phyloP scores from a whole-genome alignment of 64 coral and sea anemone species.

The Catalaphyllia jardinei region DNA sequence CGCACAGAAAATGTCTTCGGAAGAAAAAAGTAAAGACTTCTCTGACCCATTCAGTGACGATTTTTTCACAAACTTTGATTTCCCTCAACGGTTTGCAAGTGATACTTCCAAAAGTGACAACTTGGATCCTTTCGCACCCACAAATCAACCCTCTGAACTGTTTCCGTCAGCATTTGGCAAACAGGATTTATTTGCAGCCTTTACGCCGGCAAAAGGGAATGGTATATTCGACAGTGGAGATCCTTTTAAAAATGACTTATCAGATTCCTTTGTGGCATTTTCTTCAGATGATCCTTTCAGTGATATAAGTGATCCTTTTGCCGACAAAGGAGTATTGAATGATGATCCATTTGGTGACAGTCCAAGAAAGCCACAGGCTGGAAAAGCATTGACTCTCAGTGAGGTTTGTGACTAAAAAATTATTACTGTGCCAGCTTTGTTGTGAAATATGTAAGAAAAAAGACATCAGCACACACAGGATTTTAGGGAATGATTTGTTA shows the following conservation, averaged over 20 bases:
- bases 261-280: slow-evolving; percentile 47
- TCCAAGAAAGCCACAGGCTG: slow-evolving; percentile 45
- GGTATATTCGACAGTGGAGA: slow-evolving; percentile 8
- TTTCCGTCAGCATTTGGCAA: slow-evolving; percentile 54
- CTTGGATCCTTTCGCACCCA: slow-evolving; percentile 59
- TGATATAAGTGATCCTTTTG: slow-evolving; percentile 85
- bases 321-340: slow-evolving; percentile 58
- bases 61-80: slow-evolving; percentile 86
- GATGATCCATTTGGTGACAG: slow-evolving; percentile 75
- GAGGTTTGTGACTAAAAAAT: slow-evolving; percentile 15
- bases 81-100: background rate
- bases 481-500: no score
- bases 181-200: slow-evolving; percentile 72
- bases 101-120: background rate
- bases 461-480: no score
- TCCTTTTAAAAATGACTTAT: slow-evolving; percentile 37
- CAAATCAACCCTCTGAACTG: slow-evolving; percentile 17
- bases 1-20: background rate
- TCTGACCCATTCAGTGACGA: slow-evolving; percentile 65
- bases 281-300: slow-evolving; percentile 70
- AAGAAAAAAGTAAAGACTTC: slow-evolving; percentile 22
- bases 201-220: slow-evolving; percentile 38
- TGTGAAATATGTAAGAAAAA: no score
- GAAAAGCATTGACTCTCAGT: slow-evolving; percentile 22
- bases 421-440: no score